phyloP scores from a whole-genome alignment of 2,113 vertebrate genomes.

The Chionomys nivalis region DNA sequence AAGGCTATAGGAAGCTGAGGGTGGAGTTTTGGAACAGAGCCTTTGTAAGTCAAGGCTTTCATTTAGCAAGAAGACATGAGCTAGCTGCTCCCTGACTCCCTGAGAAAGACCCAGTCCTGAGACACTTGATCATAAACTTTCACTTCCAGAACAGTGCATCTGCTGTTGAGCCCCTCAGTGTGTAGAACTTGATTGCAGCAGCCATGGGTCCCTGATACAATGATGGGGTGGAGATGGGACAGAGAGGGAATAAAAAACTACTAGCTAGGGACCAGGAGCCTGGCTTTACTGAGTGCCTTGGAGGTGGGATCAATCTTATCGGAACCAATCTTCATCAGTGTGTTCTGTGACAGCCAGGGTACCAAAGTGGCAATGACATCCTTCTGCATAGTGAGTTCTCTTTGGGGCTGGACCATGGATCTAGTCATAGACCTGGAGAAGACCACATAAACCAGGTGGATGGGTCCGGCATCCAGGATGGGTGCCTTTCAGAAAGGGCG shows the following conservation, averaged over 20 bases:
- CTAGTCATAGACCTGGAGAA: not conserved
- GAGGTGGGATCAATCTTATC: not conserved
- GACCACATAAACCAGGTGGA: not conserved
- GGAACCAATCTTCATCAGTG: not conserved
- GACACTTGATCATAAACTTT: not conserved
- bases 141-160: not conserved
- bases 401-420: not conserved
- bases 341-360: not conserved
- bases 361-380: not conserved
- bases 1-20: not conserved
- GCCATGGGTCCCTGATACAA: not conserved
- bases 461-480: not conserved
- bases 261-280: rapidly evolving
- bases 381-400: not conserved
- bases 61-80: not conserved
- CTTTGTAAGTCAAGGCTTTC: not conserved
- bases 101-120: not conserved
- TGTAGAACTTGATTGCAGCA: not conserved
- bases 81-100: not conserved
- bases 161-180: not conserved
- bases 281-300: not conserved
- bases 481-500: not conserved
- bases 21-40: not conserved
- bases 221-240: not conserved
- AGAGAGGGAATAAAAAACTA: not conserved